Conservation (phyloP, 1,140 invertebrate species). For the Tetragnatha versicolor region DNA sequence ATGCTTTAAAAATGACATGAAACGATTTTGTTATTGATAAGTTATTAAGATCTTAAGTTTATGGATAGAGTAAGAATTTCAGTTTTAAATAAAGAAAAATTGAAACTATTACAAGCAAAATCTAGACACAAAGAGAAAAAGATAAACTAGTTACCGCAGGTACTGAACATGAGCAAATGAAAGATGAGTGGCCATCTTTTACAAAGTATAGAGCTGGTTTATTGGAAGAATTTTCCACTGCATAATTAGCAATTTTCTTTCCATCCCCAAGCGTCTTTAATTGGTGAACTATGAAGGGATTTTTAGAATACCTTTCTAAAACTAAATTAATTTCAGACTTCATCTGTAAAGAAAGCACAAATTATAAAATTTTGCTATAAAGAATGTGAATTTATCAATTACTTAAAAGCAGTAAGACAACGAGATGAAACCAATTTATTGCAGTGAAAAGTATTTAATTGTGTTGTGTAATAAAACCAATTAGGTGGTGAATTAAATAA, state of each 20-base stretch:
- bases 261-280: slow-evolving; percentile 36
- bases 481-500: too few relatives aligned
- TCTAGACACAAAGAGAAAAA: too few relatives aligned
- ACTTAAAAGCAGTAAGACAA: background rate
- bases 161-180: slow-evolving; percentile 34
- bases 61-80: too few relatives aligned
- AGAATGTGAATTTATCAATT: background rate
- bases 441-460: too few relatives aligned
- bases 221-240: slow-evolving; percentile 5
- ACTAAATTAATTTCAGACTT: slow-evolving; percentile 15
- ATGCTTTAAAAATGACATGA: too few relatives aligned
- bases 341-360: slow-evolving; percentile 18
- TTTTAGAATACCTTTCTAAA: background rate
- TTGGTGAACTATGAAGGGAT: slow-evolving; percentile 27
- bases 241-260: slow-evolving; percentile 40
- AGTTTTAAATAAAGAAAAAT: too few relatives aligned
- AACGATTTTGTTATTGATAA: too few relatives aligned
- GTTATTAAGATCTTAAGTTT: too few relatives aligned
- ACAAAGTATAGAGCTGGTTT: slow-evolving; percentile 40
- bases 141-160: slow-evolving; percentile 45
- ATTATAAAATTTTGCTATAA: too few relatives aligned
- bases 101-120: too few relatives aligned
- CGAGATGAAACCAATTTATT: too few relatives aligned
- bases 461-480: too few relatives aligned
- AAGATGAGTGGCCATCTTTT: slow-evolving; percentile 28